Evolutionary conservation across 1,140 invertebrate species (phyloP), one percentile per base, ranked within the genome.

Genomic region (Agrypnia vestita): DNA sequence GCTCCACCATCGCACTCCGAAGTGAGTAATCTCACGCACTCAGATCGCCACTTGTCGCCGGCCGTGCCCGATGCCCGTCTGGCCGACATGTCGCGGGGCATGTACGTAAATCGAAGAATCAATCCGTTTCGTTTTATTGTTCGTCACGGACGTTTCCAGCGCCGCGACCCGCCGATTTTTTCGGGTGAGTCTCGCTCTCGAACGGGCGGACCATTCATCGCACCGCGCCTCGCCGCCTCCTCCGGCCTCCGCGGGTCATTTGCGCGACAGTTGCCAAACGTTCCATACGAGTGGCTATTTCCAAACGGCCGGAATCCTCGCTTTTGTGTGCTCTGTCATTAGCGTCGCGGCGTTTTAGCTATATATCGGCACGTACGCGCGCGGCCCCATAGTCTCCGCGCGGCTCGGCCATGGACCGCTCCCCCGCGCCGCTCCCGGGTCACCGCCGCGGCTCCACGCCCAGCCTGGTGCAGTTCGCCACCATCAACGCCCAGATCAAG

Each of bases 401-500:
- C 17, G 55, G 19, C 35, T n/a, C 69, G 69, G 11, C 47, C 47
- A 79, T 79, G 77, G 77, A 79, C 69, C 53, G 77, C 9, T 73
- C 35, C 21, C 77, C 77, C n/a, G 19, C 53, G 12, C 44, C 77
- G 67, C 77, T 78, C 61, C 15, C 78, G 13, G 25, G 69, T 43
- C 78, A 80, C 61, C 47, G 82, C 12, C 67, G 82, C 61, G 79
- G 79, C 44, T 83, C 82, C 43, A 83, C 79, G 13, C 79, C 82
- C 21, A 83, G 82, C 44, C 73, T 83, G 9, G 72, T 83, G 35
- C 82, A 83, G 69, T 83, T 61, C 73, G 82, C 82, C n/a, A 81
- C 79, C 4, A 83, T 83, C 62, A 83, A 83, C 67, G 82, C 82
- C 9, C 79, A 83, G 77, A 44, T 83, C 43, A 80, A 79, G 59